Base-by-base conservation (phyloP, 2,797 vertebrate species). In the Sebastes reedi region DNA sequence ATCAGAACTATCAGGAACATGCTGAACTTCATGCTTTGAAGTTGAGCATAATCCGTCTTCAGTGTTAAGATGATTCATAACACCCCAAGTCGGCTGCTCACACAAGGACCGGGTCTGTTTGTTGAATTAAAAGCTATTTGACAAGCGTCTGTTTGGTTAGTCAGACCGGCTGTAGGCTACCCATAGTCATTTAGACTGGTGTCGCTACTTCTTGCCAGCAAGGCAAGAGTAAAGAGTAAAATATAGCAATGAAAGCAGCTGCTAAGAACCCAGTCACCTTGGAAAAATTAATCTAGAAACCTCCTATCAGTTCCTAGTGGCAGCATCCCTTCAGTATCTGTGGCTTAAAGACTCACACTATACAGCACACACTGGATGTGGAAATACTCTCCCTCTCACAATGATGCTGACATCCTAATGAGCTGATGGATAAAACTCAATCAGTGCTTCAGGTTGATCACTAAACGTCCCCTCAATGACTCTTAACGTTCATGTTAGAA, bases 1-100 rank as follows among this genome's bases (percentile, higher is more conserved):
- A 69, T 58, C 24, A 34, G 24, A 72, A 69, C 24, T 60, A 80
- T 29, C 50, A 68, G 42, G 32, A 79, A 79, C n/a, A 72, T 12
- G 42, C 25, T 75, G 36, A 81, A 73, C 54, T 65, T 56, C 6
- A 12, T 73, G 65, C 80, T 84, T 76, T 90, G 46, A 87, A 84
- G 77, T 32, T 58, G n/a, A 81, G 16, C 8, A 69, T 81, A 69
- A 74, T 79, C 72, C 11, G 27, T 82, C 67, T 74, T 71, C 18
- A 50, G 30, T 67, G 24, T 61, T 55, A 73, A 46, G 9, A 81
- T 71, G 67, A 84, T 84, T 87, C 60, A 62, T 77, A 77, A 50
- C 36, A 80, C n/a, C n/a, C 39, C 27, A 64, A 59, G 56, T 71
- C 58, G 27, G 55, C 62, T 82, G 27, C 78, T 82, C 66, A 73